Conservation (phyloP, 2,888 invertebrate genomes). For the Arctia plantaginis region DNA sequence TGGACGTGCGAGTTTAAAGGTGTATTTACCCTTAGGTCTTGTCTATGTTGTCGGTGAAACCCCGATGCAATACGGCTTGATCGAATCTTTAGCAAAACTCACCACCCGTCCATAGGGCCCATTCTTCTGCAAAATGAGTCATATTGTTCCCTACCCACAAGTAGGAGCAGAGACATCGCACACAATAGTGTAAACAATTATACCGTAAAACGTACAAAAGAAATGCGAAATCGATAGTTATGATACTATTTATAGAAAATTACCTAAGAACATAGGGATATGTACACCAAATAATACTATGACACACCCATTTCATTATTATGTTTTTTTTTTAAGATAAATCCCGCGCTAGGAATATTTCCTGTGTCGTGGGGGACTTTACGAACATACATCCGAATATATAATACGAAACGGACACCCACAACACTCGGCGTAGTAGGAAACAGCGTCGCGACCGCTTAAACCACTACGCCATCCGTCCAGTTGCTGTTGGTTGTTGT, state of each 20-base stretch:
- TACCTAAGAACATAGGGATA: conserved; percentile 46
- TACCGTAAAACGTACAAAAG: conserved; percentile 63
- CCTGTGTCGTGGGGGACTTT: too few species aligned
- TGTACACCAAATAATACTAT: conserved; percentile 58
- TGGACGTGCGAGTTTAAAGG: conserved; percentile 42
- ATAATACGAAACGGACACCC: too few species aligned
- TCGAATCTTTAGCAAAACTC: conserved; percentile 51
- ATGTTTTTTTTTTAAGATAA: too few species aligned
- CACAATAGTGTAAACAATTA: conserved; percentile 66
- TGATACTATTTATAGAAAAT: too few species aligned
- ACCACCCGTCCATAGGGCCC: conserved; percentile 45
- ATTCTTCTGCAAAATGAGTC: conserved; percentile 48
- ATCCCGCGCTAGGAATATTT: too few species aligned
- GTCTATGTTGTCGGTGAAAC: conserved; percentile 44
- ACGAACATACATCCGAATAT: too few species aligned
- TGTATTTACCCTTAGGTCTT: conserved; percentile 46
- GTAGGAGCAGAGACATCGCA: conserved; percentile 57
- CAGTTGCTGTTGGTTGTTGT: too few species aligned
- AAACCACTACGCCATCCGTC: too few species aligned
- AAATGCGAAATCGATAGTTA: conserved; percentile 58
- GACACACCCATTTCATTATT: conserved; percentile 64
- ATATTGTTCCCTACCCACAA: conserved; percentile 54
- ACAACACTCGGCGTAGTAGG: too few species aligned
- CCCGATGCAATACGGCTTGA: conserved; percentile 50
- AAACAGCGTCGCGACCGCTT: too few species aligned